phyloP scores from a whole-genome alignment of 2,797 vertebrate species.

The Thaleichthys pacificus region DNA sequence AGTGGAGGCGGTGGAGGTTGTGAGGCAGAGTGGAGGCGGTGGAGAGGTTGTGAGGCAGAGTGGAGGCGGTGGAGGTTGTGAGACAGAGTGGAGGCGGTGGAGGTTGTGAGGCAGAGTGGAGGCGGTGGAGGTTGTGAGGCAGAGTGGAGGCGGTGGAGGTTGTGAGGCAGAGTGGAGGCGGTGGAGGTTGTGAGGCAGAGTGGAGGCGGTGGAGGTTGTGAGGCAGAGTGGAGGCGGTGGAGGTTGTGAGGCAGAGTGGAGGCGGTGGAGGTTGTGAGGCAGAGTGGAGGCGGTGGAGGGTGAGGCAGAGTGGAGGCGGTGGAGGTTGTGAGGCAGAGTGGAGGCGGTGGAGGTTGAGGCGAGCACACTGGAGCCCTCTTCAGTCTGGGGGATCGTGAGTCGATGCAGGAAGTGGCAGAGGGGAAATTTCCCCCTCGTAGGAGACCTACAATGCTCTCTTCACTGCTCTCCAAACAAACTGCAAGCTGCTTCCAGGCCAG shows the following conservation, averaged over 20 bases:
- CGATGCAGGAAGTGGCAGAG: slow-evolving; percentile 57
- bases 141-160: not conserved
- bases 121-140: not conserved
- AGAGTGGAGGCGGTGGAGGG: too few species aligned
- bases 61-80: not conserved
- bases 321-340: not conserved
- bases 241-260: not conserved
- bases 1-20: not conserved
- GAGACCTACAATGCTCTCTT: slow-evolving; percentile 69
- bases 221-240: not conserved
- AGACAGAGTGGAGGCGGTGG: not conserved
- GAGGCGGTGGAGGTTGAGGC: too few species aligned
- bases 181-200: not conserved
- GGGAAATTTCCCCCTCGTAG: slow-evolving; percentile 38
- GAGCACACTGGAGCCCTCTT: slow-evolving; percentile 18
- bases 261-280: not conserved
- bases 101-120: not conserved
- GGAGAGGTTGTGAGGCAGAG: not conserved
- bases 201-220: not conserved
- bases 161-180: not conserved
- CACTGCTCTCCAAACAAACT: slow-evolving; percentile 62
- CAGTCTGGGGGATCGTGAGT: slow-evolving; percentile 31
- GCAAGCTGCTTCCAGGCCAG: slow-evolving; percentile 23
- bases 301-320: not conserved
- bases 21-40: not conserved